Evolutionary conservation across 1,140 invertebrate species (phyloP).

Genomic region (Drosophila azteca): DNA sequence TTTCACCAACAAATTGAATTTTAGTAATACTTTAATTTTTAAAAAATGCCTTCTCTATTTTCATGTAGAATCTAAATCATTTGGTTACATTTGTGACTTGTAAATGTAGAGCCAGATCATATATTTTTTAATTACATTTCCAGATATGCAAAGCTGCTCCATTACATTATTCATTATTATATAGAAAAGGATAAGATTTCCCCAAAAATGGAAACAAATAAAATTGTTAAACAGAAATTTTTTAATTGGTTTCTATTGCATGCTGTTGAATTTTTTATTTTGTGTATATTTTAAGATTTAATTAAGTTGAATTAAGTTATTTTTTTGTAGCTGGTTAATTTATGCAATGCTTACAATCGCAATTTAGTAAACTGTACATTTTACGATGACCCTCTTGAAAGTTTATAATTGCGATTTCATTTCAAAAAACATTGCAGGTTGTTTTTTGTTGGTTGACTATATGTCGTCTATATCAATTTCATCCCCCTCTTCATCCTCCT

Average conservation of each 20-base stretch:
- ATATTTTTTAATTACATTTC: too few relatives aligned
- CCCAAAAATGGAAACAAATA: not conserved
- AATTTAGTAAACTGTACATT: conserved; percentile 17
- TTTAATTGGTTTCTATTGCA: conserved; percentile 15
- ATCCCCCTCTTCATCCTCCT: conserved; percentile 90
- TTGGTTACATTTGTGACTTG: too few relatives aligned
- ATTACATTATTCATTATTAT: too few relatives aligned
- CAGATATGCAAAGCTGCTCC: too few relatives aligned
- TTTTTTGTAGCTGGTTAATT: conserved; percentile 37
- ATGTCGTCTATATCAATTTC: conserved; percentile 97
- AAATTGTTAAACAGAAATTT: too few relatives aligned
- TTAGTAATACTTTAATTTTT: too few relatives aligned
- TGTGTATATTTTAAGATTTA: conserved; percentile 28
- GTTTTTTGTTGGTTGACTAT: conserved; percentile 84
- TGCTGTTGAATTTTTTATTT: conserved; percentile 26
- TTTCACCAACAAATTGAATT: too few relatives aligned
- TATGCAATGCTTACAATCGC: conserved; percentile 37
- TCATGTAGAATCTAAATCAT: too few relatives aligned
- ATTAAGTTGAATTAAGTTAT: conserved; percentile 40
- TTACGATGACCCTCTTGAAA: not conserved
- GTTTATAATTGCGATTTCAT: conserved; percentile 1
- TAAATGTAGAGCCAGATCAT: too few relatives aligned
- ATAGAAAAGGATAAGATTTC: too few relatives aligned
- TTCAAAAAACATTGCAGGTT: conserved; percentile 8
- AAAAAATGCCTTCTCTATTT: too few relatives aligned